These are phyloP conservation scores for crab-eating macaque (Macaca fascicularis) DNA, from an alignment of 2,113 vertebrate species.

Conservation along the genomic window T2T-MFA8v1.1 NC_088378.1:158202001-158202500, in stretches of 20 bases:
- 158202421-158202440: neutral
- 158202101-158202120: rapidly evolving
- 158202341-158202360: neutral
- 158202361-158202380: neutral
- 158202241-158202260: conserved; percentile 48
- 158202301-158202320: neutral
- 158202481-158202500: neutral
- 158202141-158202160: neutral
- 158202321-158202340: neutral
- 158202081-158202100: neutral
- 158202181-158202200: neutral
- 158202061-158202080: neutral
- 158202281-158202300: neutral
- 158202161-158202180: neutral
- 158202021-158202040: conserved; percentile 60
- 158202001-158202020: conserved; percentile 52
- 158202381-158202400: neutral
- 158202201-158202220: neutral
- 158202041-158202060: conserved; percentile 29
- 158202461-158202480: conserved; percentile 47
- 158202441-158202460: neutral
- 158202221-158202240: neutral
- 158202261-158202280: neutral
- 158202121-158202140: neutral
- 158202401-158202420: rapidly evolving